A percentile compares a stretch with the other conserved stretches of the same genome.
These are phyloP conservation scores for Pristionchus exspectatus DNA, from an alignment of 2,888 invertebrate genomes.

Conservation along the genomic window DNA sequence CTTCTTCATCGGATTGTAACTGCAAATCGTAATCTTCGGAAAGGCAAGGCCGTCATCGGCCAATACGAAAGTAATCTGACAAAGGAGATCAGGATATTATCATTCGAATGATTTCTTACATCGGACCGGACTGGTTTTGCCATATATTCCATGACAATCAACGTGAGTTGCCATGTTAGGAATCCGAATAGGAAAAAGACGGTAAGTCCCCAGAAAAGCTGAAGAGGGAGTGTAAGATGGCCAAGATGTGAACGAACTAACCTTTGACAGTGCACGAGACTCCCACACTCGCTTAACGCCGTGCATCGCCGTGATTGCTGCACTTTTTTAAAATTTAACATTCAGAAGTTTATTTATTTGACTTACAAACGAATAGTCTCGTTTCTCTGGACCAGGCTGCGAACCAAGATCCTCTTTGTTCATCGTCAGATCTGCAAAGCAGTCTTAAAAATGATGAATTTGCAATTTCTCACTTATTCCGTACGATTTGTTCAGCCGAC, in stretches of 20 bases:
- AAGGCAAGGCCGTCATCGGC: slow-evolving; percentile 37
- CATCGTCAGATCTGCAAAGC: not conserved
- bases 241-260: not conserved
- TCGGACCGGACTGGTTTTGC: slow-evolving; percentile 16
- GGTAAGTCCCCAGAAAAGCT: slow-evolving; percentile 25
- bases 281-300: slow-evolving; percentile 36
- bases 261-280: not conserved
- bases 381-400: slow-evolving; percentile 40
- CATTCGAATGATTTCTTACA: not conserved
- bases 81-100: not conserved
- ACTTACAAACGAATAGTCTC: slow-evolving; percentile 29
- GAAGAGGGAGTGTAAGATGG: not conserved
- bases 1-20: slow-evolving; percentile 47
- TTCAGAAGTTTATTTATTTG: not conserved
- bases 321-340: not conserved
- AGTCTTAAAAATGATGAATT: not conserved
- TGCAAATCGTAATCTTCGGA: slow-evolving; percentile 52
- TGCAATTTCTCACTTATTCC: not conserved
- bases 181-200: not conserved
- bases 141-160: not conserved
- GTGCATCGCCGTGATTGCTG: slow-evolving; percentile 54
- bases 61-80: slow-evolving; percentile 30
- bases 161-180: not conserved
- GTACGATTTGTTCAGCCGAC: slow-evolving; percentile 23
- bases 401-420: slow-evolving; percentile 7